These are phyloP conservation scores for Brachionus asplanchnoidis DNA, from an alignment of 1,140 invertebrate species.

Conservation along the genomic window DNA sequence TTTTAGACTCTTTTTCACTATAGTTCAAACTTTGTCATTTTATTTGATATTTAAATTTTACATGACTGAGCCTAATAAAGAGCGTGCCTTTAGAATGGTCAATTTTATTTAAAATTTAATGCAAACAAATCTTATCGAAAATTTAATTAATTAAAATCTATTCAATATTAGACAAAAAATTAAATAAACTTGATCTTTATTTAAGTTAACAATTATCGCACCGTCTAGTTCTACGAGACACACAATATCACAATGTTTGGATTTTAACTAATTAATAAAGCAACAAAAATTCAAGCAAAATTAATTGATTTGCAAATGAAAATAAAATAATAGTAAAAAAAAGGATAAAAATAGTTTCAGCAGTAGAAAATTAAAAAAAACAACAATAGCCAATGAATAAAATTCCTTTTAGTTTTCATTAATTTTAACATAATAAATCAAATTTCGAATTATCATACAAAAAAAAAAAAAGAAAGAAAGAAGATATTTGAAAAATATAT, in stretches of 20 bases:
- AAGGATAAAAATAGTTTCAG: not conserved
- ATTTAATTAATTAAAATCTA: not conserved
- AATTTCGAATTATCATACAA: not conserved
- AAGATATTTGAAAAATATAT: not conserved
- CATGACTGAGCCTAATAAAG: not conserved
- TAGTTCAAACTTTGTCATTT: constrained; percentile 20
- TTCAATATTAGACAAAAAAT: constrained; percentile 1
- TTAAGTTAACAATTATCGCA: not conserved
- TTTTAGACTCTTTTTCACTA: not conserved
- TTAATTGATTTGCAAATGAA: not conserved
- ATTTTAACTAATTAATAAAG: not conserved
- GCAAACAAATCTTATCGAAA: not conserved
- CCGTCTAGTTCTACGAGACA: not conserved
- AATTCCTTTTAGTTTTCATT: not conserved
- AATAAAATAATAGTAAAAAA: not conserved
- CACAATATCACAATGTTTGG: too few species aligned
- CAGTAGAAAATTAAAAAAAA: not conserved
- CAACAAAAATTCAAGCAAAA: not conserved
- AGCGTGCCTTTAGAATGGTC: not conserved
- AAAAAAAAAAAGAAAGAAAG: not conserved
- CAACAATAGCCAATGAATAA: not conserved
- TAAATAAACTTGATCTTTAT: not conserved
- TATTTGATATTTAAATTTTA: constrained; percentile 16
- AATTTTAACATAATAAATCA: not conserved
- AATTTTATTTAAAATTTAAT: not conserved